phyloP scores from a whole-genome alignment of 2,888 invertebrate species.

The Euclidia mi region DNA sequence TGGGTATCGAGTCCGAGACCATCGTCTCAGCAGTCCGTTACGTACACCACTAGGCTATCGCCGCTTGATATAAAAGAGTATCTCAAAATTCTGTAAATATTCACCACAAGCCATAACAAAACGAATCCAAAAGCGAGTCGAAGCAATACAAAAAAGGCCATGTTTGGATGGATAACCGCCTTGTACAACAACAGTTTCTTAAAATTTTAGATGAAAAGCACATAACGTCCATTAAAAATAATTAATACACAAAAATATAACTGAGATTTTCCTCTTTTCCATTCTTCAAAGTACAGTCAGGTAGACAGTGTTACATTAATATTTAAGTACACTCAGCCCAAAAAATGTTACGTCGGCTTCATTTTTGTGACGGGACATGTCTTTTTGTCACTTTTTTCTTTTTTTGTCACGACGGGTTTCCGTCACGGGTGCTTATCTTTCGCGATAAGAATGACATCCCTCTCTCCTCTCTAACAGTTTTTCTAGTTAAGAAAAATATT shows the following conservation, averaged over 20 bases:
- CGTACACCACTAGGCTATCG: no score
- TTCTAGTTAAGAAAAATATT: constrained; percentile 50
- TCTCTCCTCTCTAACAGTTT: constrained; percentile 39
- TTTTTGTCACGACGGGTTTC: constrained; percentile 60
- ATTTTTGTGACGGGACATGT: constrained; percentile 53
- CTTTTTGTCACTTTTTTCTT: constrained; percentile 58
- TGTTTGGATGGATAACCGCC: no score
- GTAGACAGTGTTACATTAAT: constrained; percentile 46
- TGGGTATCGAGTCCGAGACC: no score
- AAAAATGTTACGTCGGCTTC: constrained; percentile 55
- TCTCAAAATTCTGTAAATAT: no score
- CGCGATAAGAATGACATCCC: constrained; percentile 59
- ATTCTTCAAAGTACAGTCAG: constrained; percentile 27
- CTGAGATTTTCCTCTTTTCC: constrained; percentile 5
- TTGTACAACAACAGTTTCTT: no score
- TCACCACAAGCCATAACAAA: no score
- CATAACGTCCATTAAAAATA: constrained; percentile 8
- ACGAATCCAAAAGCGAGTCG: no score
- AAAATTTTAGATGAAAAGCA: background rate
- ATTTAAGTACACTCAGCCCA: constrained; percentile 49
- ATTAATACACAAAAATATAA: constrained; percentile 25
- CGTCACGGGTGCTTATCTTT: constrained; percentile 60
- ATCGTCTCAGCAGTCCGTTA: no score
- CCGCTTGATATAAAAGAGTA: no score
- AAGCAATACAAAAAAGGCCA: no score